Evolutionary conservation across 2,888 invertebrate genomes (phyloP), one percentile per base, ranked within the genome.

Genomic region (Carpatolechia fugitivella): DNA sequence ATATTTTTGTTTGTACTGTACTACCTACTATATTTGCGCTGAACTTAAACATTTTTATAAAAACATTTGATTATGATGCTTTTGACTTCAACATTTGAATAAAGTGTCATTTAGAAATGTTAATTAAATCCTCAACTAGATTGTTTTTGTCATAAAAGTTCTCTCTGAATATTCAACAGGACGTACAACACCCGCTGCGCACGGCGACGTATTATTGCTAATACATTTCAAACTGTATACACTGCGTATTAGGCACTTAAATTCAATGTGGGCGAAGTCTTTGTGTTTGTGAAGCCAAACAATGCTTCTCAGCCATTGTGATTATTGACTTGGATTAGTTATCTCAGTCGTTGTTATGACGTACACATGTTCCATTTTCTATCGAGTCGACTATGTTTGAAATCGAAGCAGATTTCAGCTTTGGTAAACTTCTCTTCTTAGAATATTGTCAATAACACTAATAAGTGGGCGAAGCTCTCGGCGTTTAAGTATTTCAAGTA

Each of bases 101-200:
- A 29, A 44, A 44, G 44, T 44, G 70, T 69, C 71, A 74, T 67
- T 69, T 63, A 70, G 73, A 70, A 74, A 75, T 73, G 71, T 78
- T 81, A 80, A 82, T 82, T 82, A 83, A 82, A 78, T 76, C 72
- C 71, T 70, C 72, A 69, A 72, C 68, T 72, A 73, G 75, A 78
- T 78, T 76, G 76, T 78, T 75, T 72, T 75, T 72, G 76, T 73
- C 76, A 75, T 80, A 82, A 81, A 81, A 80, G 75, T 81, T 80
- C 66, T 69, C 68, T 62, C 64, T 64, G 64, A 74, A 68, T 71
- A 70, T 74, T 70, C 65, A 70, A 63, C 63, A 69, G 66, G 66
- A 59, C 64, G 65, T 69, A 63, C 36, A 29, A 50, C 20, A 38
- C 16, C 50, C 31, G 10, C 24, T 1, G 13, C 24, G 29, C 18